Conservation (phyloP, 2,888 invertebrate species). For the Mythimna albipuncta region DNA sequence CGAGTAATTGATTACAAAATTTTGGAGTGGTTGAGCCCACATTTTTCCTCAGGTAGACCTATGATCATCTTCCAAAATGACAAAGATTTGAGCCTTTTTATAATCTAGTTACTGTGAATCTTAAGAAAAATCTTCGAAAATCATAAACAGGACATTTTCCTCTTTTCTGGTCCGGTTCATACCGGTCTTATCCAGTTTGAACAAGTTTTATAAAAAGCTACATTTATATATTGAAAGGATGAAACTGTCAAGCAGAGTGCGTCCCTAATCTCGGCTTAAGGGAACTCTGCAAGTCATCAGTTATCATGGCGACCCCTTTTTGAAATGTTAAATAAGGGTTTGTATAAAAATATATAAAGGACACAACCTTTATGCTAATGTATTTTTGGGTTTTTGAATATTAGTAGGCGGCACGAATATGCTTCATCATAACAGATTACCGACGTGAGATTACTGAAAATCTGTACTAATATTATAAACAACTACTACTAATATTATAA, state of each 20-base stretch:
- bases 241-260: slow-evolving; percentile 61
- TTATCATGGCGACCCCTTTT: slow-evolving; percentile 54
- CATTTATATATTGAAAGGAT: slow-evolving; percentile 62
- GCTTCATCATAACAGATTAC: slow-evolving; percentile 42
- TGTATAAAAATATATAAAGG: slow-evolving; percentile 49
- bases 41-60: background rate
- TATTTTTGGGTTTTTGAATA: slow-evolving; percentile 50
- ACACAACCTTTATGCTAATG: slow-evolving; percentile 56
- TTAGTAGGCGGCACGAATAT: slow-evolving; percentile 26
- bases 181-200: slow-evolving; percentile 54
- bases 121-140: slow-evolving; percentile 20
- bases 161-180: slow-evolving; percentile 16
- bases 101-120: slow-evolving; percentile 24
- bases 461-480: no score
- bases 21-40: background rate
- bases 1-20: background rate
- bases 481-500: no score
- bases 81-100: background rate
- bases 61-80: background rate
- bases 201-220: slow-evolving; percentile 65
- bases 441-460: background rate
- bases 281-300: slow-evolving; percentile 62
- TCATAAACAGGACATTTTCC: slow-evolving; percentile 25
- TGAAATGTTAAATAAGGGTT: slow-evolving; percentile 58
- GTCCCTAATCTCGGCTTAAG: slow-evolving; percentile 64